phyloP scores from a whole-genome alignment of 2,113 vertebrate species.

The Xiphophorus maculatus region DNA sequence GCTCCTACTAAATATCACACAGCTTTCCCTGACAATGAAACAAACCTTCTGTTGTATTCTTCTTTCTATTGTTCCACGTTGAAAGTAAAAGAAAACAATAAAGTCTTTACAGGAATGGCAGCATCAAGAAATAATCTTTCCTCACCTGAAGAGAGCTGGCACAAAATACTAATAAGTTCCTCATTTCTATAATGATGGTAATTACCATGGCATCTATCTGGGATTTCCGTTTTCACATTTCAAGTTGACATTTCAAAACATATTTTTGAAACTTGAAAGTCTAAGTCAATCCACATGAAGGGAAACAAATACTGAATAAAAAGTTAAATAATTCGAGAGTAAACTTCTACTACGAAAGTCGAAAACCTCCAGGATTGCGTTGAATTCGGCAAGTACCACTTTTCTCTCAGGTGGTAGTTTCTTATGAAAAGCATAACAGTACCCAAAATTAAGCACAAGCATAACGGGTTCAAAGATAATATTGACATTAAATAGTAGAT shows the following conservation, averaged over 20 bases:
- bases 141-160: slow-evolving; percentile 6
- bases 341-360: too few relatives aligned
- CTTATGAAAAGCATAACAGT: too few relatives aligned
- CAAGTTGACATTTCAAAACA: neutral
- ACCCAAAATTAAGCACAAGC: too few relatives aligned
- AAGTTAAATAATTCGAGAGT: neutral
- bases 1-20: neutral
- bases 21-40: neutral
- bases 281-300: neutral
- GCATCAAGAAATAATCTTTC: neutral
- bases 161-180: slow-evolving; percentile 3
- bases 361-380: too few relatives aligned
- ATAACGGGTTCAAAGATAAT: neutral
- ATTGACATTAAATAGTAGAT: too few relatives aligned
- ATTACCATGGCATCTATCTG: slow-evolving; percentile 5
- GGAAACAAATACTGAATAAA: neutral
- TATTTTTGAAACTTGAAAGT: neutral
- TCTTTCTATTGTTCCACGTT: neutral
- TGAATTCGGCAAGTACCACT: too few relatives aligned
- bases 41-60: neutral
- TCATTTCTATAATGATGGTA: slow-evolving; percentile 1
- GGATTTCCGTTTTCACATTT: neutral
- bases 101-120: neutral
- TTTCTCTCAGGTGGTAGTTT: too few relatives aligned
- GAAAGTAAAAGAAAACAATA: neutral